Conservation (phyloP, 2,888 invertebrate genomes). For the Pollenia amentaria region DNA sequence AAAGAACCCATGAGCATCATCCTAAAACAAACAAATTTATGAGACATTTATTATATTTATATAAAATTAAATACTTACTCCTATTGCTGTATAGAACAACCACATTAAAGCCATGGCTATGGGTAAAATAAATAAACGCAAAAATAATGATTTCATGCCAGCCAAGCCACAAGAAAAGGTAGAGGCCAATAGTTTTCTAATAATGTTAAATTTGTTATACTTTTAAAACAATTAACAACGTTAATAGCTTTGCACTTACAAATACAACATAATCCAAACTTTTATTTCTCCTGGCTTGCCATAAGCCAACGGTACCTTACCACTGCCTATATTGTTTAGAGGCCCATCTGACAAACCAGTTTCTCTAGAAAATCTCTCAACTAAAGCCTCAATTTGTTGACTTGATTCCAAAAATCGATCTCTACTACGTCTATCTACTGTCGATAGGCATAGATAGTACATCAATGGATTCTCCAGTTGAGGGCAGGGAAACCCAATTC, state of each 20-base stretch:
- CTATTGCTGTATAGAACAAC: slow-evolving; percentile 88
- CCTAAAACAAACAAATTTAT: slow-evolving; percentile 75
- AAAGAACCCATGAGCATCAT: slow-evolving; percentile 84
- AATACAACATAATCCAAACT: slow-evolving; percentile 89
- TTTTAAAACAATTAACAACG: neutral
- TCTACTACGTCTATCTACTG: slow-evolving; percentile 89
- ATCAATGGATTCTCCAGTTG: slow-evolving; percentile 98
- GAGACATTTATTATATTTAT: neutral
- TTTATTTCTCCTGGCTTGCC: slow-evolving; percentile 89
- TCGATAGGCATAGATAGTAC: slow-evolving; percentile 92
- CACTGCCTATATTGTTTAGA: slow-evolving; percentile 86
- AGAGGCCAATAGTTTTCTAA: slow-evolving; percentile 90
- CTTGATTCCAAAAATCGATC: slow-evolving; percentile 97
- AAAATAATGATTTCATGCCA: slow-evolving; percentile 90
- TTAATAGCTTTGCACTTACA: slow-evolving; percentile 84
- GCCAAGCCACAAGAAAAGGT: slow-evolving; percentile 91
- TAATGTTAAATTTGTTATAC: neutral
- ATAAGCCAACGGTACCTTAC: slow-evolving; percentile 90
- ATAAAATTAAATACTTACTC: slow-evolving; percentile 79
- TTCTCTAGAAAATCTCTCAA: slow-evolving; percentile 95
- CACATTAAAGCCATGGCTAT: slow-evolving; percentile 91
- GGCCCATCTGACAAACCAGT: slow-evolving; percentile 89
- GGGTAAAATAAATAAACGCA: slow-evolving; percentile 90
- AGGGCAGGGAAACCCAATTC: slow-evolving; percentile 98
- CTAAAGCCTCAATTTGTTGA: slow-evolving; percentile 95